Evolutionary conservation across 2,113 vertebrate genomes (phyloP).

Genomic region (Tragelaphus scriptus): DNA sequence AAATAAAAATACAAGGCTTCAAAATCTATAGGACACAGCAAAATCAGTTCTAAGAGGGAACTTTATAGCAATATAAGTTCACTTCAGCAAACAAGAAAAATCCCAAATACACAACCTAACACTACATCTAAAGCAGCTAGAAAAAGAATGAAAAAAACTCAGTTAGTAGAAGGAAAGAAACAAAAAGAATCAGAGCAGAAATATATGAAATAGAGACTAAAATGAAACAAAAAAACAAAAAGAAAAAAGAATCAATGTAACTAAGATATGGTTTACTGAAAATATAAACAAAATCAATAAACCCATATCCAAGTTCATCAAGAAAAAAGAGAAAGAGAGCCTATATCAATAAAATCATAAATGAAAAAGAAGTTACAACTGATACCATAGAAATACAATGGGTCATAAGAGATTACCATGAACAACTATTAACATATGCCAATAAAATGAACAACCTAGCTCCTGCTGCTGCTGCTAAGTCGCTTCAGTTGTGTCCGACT

Average conservation of each 20-base stretch:
- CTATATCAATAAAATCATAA: background rate
- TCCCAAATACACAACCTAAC: background rate
- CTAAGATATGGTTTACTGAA: background rate
- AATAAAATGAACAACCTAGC: background rate
- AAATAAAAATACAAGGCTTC: background rate
- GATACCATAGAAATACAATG: background rate
- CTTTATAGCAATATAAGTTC: background rate
- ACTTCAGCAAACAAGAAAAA: background rate
- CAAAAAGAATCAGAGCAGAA: background rate
- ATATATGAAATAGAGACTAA: background rate
- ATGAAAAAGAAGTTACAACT: background rate
- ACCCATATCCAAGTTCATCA: background rate
- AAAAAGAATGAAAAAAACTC: background rate
- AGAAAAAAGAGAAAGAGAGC: background rate
- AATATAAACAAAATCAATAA: background rate
- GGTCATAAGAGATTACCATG: background rate
- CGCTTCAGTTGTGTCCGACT: too few species aligned
- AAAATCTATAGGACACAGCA: background rate
- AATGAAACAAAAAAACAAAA: background rate
- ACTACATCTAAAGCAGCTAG: background rate
- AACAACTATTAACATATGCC: background rate
- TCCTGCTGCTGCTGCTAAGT: too few species aligned
- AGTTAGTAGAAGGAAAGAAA: background rate
- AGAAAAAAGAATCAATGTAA: background rate
- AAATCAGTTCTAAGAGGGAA: background rate